Base-by-base conservation (phyloP, 1,140 invertebrate genomes). In the Orius insidiosus region DNA sequence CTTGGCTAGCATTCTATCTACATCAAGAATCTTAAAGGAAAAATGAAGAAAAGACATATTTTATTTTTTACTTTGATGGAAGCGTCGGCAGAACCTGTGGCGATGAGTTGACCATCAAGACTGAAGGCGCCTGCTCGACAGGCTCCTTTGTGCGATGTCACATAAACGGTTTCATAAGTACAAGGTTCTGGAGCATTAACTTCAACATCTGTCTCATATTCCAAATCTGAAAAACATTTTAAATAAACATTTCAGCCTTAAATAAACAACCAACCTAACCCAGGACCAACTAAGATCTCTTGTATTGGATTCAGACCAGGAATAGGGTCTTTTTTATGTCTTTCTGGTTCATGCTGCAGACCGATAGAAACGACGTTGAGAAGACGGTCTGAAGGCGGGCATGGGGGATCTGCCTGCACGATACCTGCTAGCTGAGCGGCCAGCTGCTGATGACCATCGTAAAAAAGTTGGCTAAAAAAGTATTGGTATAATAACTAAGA, bases 151-250 rank as follows among this genome's bases (percentile, higher is more conserved):
- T 99, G 95, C 2, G 92, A 92, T 4, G 95, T 98, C 1, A 98
- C 90, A 63, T 98, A 98, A 2, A 92, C 93, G 0, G 95, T 98
- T 67, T 98, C 94, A 63, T 98, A 98, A 9, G 86, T 74, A 0
- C 89, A 87, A 16, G 89, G 88, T 60, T 94, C 90, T 0, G 93
- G 88, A 0, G 93, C 92, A 32, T 87, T 70, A 0, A 82, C 76
- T 3, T 76, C 76, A 0, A 85, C 78, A 63, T 98, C 93, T 35
- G 92, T 92, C 63, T 97, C 93, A 67, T 83, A 97, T 65, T 98
- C 94, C 38, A 98, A 74, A 69, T 76, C 94, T 80, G 60, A 62
- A 54, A 39, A 7, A 45, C 4, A 31, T 45, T 45, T 14, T 45
- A 3, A 13, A 31, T 33, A 7, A 45, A 5, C 14, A 15, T 36